Evolutionary conservation across 2,113 vertebrate genomes (phyloP).

Genomic region (Stegastes partitus): DNA sequence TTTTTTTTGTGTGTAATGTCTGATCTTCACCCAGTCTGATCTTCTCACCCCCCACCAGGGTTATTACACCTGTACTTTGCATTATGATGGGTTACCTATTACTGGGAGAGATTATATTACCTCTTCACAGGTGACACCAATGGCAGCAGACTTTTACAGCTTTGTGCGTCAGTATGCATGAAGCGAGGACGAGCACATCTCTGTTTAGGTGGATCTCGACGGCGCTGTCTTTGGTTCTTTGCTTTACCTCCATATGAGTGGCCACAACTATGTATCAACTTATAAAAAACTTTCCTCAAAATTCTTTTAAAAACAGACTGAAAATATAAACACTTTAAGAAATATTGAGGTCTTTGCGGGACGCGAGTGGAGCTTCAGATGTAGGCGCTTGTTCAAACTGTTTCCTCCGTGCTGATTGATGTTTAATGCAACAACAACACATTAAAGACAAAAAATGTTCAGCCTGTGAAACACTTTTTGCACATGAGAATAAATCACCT

Average conservation of each 20-base stretch:
- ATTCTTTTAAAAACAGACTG: too few species aligned
- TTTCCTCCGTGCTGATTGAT: too few species aligned
- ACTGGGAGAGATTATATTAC: background rate
- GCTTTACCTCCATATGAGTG: background rate
- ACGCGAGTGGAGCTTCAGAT: too few species aligned
- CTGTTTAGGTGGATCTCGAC: background rate
- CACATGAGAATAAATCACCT: too few species aligned
- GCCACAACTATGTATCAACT: background rate
- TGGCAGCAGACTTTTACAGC: background rate
- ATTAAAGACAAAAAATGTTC: too few species aligned
- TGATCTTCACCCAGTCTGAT: constrained; percentile 8
- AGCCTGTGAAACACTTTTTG: too few species aligned
- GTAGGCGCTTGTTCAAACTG: too few species aligned
- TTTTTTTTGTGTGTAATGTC: constrained; percentile 27
- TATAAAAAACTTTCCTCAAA: background rate
- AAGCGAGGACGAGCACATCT: background rate
- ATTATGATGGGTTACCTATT: constrained; percentile 1
- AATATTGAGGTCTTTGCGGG: too few species aligned
- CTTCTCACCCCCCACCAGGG: background rate
- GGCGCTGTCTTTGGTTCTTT: too few species aligned
- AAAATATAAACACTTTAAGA: background rate
- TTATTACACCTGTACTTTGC: constrained; percentile 9
- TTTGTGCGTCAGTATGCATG: background rate
- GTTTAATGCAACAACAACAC: too few species aligned
- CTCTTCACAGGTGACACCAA: background rate